Evolutionary conservation across 2,113 vertebrate genomes (phyloP), one percentile per base, ranked within the genome.

Genomic region (Gulo gulo): DNA sequence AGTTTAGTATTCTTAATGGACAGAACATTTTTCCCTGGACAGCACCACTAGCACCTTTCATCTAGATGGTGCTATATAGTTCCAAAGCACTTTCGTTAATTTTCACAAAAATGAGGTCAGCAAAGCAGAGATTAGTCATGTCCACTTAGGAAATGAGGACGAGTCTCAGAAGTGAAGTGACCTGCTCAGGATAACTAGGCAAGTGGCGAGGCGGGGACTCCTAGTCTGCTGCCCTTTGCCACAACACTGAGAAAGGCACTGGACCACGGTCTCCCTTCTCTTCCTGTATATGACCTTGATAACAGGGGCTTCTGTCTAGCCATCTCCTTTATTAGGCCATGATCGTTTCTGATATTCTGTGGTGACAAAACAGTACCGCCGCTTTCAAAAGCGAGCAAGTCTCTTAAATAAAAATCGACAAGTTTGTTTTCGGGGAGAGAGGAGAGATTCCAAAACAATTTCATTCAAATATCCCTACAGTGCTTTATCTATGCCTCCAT

Each of bases 311-410:
- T 94, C 39, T 50, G 84, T 57, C 63, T 52, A 45, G 42, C 6
- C 1, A 94, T 74, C 61, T 82, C 57, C 67, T 36, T 86, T 52
- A 82, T 74, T 31, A 91, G n/a, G 67, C 71, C 45, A 82, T 50
- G 36, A 52, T 9, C 7, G 78, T 24, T 82, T 76, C 67, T 65
- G 31, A 74, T 8, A 71, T 67, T 63, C 55, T 69, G n/a, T 10
- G 8, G 52, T 84, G 36, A 88, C 50, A 92, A 88, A 90, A 80
- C 47, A 93, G 29, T 39, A 57, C 29, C 50, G 47, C 0, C 47
- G 24, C 71, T 96, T 95, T 88, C n/a, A 91, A 96, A 97, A 79
- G 94, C 12, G 93, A 91, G 78, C 6, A 39, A n/a, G 29, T 59
- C 29, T 88, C 65, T 81, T 89, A 84, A 91, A 95, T 83, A 88